Percentiles rank a stretch among this genome's conserved stretches.
These are phyloP conservation scores for Myodes glareolus DNA, from an alignment of 2,113 vertebrate genomes.

Conservation along the genomic window DNA sequence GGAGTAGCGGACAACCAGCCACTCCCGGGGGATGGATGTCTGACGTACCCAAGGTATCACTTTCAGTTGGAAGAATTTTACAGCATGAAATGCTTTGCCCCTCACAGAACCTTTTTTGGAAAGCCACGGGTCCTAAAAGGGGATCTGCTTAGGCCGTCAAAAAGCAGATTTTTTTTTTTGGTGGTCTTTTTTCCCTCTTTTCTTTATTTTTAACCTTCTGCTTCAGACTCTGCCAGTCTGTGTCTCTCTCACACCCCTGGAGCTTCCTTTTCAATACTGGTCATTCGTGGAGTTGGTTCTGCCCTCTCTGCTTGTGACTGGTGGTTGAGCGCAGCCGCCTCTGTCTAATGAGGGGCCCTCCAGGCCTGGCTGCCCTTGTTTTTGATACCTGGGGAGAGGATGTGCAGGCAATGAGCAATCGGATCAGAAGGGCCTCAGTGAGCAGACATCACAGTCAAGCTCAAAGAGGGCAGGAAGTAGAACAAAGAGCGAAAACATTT, in stretches of 20 bases:
- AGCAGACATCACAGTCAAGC: constrained; percentile 87
- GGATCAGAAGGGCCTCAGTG: constrained; percentile 86
- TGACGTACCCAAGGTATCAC: background rate
- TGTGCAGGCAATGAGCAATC: constrained; percentile 82
- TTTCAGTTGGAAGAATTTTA: background rate
- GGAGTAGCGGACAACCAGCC: background rate
- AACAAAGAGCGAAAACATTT: constrained; percentile 88
- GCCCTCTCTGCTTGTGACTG: constrained; percentile 79
- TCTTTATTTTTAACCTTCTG: constrained; percentile 77
- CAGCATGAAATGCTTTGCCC: background rate
- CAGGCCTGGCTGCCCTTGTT: constrained; percentile 85
- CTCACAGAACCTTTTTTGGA: constrained; percentile 39
- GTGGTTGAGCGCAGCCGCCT: constrained; percentile 72
- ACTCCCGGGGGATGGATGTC: background rate
- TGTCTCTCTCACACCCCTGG: constrained; percentile 70
- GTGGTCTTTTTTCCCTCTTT: background rate
- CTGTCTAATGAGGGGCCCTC: constrained; percentile 85
- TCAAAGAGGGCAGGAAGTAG: constrained; percentile 87
- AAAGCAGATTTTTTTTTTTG: constrained; percentile 52
- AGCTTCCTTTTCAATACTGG: constrained; percentile 85
- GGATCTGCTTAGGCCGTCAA: constrained; percentile 51
- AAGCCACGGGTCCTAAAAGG: constrained; percentile 49
- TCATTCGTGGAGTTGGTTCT: constrained; percentile 83
- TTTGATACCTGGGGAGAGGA: constrained; percentile 88
- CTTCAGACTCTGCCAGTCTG: constrained; percentile 69